phyloP scores from a whole-genome alignment of 2,888 invertebrate species.

The Galerucella nymphaeae region DNA sequence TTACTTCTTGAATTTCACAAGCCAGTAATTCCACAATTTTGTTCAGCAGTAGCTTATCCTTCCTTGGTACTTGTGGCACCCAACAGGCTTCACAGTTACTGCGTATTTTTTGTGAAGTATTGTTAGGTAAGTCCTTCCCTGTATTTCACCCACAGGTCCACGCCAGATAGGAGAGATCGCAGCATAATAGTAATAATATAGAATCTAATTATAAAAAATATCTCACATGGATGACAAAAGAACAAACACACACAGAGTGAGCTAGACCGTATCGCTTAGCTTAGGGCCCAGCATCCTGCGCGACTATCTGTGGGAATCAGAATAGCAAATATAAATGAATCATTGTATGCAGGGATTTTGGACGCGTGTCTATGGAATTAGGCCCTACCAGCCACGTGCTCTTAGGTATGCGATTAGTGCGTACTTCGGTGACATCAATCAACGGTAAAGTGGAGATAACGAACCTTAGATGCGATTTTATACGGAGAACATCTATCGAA shows the following conservation, averaged over 20 bases:
- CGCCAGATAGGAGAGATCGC: slow-evolving; percentile 20
- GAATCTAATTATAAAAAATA: slow-evolving; percentile 64
- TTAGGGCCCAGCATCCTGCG: slow-evolving; percentile 27
- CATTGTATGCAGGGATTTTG: slow-evolving; percentile 61
- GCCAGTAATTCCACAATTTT: no score
- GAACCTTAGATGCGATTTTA: slow-evolving; percentile 56
- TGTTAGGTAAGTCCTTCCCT: neutral
- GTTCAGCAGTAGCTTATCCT: no score
- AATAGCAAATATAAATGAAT: slow-evolving; percentile 60
- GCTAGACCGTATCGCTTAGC: slow-evolving; percentile 19
- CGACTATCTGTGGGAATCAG: slow-evolving; percentile 61
- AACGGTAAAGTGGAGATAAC: slow-evolving; percentile 62
- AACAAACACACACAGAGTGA: slow-evolving; percentile 25
- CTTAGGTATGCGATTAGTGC: slow-evolving; percentile 62
- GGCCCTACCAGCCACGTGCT: slow-evolving; percentile 59
- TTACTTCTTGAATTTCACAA: no score
- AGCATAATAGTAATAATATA: slow-evolving; percentile 48
- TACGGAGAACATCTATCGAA: slow-evolving; percentile 37
- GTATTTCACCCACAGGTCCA: slow-evolving; percentile 7
- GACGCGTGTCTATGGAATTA: slow-evolving; percentile 60
- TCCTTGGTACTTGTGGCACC: no score
- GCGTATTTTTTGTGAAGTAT: no score
- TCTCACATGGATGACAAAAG: slow-evolving; percentile 53
- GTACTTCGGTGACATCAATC: slow-evolving; percentile 61
- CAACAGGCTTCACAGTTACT: no score